Conservation (phyloP, 1,140 invertebrate genomes). For the Wiebesia pumilae region DNA sequence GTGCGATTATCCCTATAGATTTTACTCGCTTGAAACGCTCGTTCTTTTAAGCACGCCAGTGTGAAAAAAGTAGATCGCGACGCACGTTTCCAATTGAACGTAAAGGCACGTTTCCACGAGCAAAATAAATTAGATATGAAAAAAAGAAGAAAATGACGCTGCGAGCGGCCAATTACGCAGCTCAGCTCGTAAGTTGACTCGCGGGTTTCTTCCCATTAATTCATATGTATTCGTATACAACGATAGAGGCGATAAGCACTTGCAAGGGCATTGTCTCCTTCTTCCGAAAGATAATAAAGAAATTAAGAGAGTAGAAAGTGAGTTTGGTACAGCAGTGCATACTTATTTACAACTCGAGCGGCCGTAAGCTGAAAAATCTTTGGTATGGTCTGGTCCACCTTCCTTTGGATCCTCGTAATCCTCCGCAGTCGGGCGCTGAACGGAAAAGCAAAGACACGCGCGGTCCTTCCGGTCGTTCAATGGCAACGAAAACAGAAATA, state of each 20-base stretch:
- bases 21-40: background rate
- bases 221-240: conserved; percentile 39
- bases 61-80: background rate
- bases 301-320: conserved; percentile 43
- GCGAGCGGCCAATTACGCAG: background rate
- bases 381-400: background rate
- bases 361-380: background rate
- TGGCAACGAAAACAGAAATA: conserved; percentile 22
- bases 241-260: conserved; percentile 21
- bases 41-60: too few species aligned
- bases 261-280: conserved; percentile 29
- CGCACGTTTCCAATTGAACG: background rate
- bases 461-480: conserved; percentile 12
- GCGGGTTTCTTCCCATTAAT: conserved; percentile 59
- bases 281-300: conserved; percentile 17
- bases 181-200: conserved; percentile 24
- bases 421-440: background rate
- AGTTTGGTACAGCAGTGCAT: background rate
- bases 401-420: background rate
- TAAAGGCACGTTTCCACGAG: background rate
- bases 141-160: background rate
- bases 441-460: background rate
- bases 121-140: background rate
- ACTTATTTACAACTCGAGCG: background rate
- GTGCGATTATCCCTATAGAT: background rate